These are phyloP conservation scores for Cladorhizidae sp. DNA, from an alignment of 37 sponge, comb jelly and placozoan genomes.

Conservation along the genomic window DNA sequence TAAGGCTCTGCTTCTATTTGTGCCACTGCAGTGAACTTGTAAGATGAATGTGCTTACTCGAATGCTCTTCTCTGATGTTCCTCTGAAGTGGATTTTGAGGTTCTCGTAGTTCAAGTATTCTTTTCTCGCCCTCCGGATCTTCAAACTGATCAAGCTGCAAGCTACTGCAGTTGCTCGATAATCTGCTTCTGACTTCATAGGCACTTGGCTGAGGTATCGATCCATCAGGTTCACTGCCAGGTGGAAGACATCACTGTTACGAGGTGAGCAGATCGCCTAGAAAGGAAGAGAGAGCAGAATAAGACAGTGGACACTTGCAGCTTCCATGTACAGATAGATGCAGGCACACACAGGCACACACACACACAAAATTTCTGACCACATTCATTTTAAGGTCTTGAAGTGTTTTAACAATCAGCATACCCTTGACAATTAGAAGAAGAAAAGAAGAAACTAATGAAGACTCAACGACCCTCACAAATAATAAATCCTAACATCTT, in stretches of 20 bases:
- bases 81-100: conserved; percentile 4
- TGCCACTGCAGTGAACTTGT: too few relatives aligned
- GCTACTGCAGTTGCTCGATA: conserved; percentile 30
- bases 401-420: too few relatives aligned
- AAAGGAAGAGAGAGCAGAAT: not conserved
- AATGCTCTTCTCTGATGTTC: conserved; percentile 30
- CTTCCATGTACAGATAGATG: not conserved
- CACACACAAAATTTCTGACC: too few relatives aligned
- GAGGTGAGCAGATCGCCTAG: conserved; percentile 36
- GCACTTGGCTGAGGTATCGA: conserved; percentile 39
- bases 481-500: too few relatives aligned
- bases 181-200: conserved; percentile 22
- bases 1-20: too few relatives aligned
- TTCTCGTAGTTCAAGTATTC: conserved; percentile 50
- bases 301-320: not conserved
- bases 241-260: conserved; percentile 55
- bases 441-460: too few relatives aligned
- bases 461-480: too few relatives aligned
- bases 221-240: conserved; percentile 55
- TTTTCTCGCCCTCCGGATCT: conserved; percentile 46
- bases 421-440: too few relatives aligned
- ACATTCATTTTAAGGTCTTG: too few relatives aligned
- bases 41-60: conserved; percentile 37
- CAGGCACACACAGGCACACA: too few relatives aligned
- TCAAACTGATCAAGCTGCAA: conserved; percentile 52